phyloP scores from a whole-genome alignment of 2,113 vertebrate genomes.

The Panthera leo region DNA sequence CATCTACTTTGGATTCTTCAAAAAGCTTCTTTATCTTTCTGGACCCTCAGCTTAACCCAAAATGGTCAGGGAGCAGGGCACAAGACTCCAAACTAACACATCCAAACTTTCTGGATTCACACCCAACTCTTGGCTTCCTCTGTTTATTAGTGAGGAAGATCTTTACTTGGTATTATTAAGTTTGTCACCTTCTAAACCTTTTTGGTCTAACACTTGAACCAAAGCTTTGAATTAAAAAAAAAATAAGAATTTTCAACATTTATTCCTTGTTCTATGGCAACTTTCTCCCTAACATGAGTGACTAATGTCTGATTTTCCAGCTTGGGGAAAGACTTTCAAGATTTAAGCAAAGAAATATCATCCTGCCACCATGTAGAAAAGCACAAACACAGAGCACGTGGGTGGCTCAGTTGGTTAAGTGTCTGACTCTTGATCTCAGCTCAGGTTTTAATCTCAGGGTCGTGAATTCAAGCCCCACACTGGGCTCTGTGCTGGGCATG shows the following conservation, averaged over 20 bases:
- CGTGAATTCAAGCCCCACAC: no score
- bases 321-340: not conserved
- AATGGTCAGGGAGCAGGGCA: not conserved
- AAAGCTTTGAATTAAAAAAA: not conserved
- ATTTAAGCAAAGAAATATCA: not conserved
- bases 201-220: not conserved
- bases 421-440: no score
- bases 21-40: not conserved
- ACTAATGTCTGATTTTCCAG: not conserved
- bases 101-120: not conserved
- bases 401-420: no score
- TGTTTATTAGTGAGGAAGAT: not conserved
- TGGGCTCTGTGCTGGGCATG: no score
- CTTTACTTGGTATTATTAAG: not conserved
- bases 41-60: not conserved
- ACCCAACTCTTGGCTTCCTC: not conserved
- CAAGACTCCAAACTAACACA: not conserved
- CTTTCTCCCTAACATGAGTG: not conserved
- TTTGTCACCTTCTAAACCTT: not conserved
- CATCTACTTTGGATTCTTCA: not conserved
- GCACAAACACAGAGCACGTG: not conserved
- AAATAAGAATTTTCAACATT: not conserved
- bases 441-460: no score
- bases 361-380: not conserved
- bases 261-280: not conserved